These are phyloP conservation scores for Drosophila multiciliata DNA, from an alignment of 2,888 invertebrate genomes.

Conservation along the genomic window DNA sequence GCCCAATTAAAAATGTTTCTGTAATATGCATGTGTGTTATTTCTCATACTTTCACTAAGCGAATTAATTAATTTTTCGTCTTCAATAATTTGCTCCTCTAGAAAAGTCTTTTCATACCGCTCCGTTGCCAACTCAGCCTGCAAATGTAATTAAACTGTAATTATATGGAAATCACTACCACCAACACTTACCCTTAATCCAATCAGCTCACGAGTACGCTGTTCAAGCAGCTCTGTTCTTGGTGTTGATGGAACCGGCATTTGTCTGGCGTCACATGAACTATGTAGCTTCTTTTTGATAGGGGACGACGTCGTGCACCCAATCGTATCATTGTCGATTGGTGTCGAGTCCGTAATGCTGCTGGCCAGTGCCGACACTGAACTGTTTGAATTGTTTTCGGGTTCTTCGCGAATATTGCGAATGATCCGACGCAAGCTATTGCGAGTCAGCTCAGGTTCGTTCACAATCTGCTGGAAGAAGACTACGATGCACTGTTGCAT, in stretches of 20 bases:
- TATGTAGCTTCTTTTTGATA: background rate
- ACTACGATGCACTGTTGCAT: constrained; percentile 76
- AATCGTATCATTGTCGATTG: constrained; percentile 10
- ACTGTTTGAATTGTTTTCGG: background rate
- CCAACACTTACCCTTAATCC: constrained; percentile 72
- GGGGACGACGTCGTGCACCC: background rate
- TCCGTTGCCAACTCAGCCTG: constrained; percentile 82
- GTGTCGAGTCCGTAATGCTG: background rate
- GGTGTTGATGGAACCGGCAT: constrained; percentile 41
- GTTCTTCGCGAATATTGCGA: constrained; percentile 41
- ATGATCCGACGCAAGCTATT: constrained; percentile 72
- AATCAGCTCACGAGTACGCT: constrained; percentile 79
- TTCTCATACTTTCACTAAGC: constrained; percentile 43
- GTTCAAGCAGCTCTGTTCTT: constrained; percentile 77
- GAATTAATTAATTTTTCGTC: constrained; percentile 66
- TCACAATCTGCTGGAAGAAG: constrained; percentile 77
- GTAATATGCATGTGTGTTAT: background rate
- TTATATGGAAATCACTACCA: background rate
- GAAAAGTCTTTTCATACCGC: constrained; percentile 79
- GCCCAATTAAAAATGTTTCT: background rate
- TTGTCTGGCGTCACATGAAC: background rate
- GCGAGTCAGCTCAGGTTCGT: constrained; percentile 62
- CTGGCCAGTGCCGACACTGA: background rate
- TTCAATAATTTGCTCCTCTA: constrained; percentile 81
- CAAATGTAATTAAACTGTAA: background rate